Conservation (phyloP, 2,797 vertebrate species). For the Crocodylus rhombifer region DNA sequence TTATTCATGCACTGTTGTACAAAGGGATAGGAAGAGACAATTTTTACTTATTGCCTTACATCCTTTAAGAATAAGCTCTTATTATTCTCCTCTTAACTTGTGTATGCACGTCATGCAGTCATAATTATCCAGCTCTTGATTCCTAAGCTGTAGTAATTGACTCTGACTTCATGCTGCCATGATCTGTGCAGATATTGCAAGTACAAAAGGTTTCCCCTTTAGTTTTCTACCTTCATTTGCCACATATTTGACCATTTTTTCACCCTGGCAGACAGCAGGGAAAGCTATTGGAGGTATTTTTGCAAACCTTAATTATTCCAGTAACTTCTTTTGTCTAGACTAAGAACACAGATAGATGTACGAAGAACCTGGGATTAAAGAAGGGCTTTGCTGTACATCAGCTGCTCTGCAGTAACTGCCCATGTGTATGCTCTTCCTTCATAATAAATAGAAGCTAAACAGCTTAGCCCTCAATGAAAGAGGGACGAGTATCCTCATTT, state of each 20-base stretch:
- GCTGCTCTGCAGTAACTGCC: no score
- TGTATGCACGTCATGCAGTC: slow-evolving; percentile 19
- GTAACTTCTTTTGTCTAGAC: neutral
- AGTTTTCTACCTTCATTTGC: neutral
- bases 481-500: no score
- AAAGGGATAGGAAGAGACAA: slow-evolving; percentile 4
- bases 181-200: neutral
- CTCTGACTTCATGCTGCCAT: slow-evolving; percentile 15
- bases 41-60: slow-evolving; percentile 12
- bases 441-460: no score
- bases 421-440: no score
- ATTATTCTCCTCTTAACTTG: slow-evolving; percentile 34
- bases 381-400: no score
- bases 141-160: neutral
- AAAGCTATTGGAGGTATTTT: neutral
- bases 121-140: neutral
- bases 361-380: no score
- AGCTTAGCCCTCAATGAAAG: no score
- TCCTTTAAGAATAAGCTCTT: slow-evolving; percentile 43
- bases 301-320: neutral
- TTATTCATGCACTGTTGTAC: neutral
- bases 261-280: neutral
- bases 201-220: slow-evolving; percentile 19
- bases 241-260: neutral
- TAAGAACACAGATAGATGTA: neutral